Evolutionary conservation across 1,140 invertebrate species (phyloP).

Genomic region (Gryon sp.): DNA sequence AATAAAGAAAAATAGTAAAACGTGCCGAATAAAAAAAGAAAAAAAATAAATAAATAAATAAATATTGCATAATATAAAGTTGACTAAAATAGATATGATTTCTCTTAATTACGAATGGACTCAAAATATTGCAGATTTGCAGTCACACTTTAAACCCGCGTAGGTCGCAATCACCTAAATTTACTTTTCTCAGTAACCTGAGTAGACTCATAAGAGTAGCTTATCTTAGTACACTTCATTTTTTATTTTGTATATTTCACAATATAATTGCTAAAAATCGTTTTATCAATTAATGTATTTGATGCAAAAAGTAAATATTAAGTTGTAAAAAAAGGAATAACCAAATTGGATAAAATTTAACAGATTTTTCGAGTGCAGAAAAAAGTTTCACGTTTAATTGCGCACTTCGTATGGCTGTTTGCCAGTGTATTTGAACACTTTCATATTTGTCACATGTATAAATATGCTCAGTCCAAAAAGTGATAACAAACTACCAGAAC

Average conservation of each 20-base stretch:
- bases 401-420: conserved; percentile 18
- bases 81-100: too few relatives aligned
- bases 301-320: too few relatives aligned
- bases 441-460: conserved; percentile 33
- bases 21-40: too few relatives aligned
- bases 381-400: conserved; percentile 10
- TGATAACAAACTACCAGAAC: conserved; percentile 1
- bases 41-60: background rate
- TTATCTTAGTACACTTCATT: background rate
- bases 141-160: conserved; percentile 4
- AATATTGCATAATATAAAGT: too few relatives aligned
- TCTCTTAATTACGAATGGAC: too few relatives aligned
- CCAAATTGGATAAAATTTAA: too few relatives aligned
- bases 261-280: too few relatives aligned
- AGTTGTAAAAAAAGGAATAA: too few relatives aligned
- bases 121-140: conserved; percentile 1
- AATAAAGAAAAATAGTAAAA: too few relatives aligned
- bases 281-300: too few relatives aligned
- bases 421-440: conserved; percentile 22
- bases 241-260: too few relatives aligned
- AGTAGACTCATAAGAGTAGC: conserved; percentile 20
- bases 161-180: conserved; percentile 37
- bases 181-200: conserved; percentile 45
- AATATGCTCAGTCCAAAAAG: conserved; percentile 14
- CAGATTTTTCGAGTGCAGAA: conserved; percentile 1